These are phyloP conservation scores for Epinotia demarniana DNA, from an alignment of 2,888 invertebrate species.

Conservation along the genomic window DNA sequence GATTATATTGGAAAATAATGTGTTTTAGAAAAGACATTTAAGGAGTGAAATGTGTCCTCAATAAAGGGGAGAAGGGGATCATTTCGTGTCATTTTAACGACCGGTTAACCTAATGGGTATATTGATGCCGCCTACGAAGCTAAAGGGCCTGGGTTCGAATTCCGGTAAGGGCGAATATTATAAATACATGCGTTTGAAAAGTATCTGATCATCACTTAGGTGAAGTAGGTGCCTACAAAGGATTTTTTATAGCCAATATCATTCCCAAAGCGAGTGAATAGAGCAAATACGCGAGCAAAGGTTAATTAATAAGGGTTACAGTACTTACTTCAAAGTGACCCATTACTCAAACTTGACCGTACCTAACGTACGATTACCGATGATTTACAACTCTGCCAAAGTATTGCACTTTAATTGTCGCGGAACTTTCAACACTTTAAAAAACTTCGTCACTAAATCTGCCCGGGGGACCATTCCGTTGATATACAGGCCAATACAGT, in stretches of 20 bases:
- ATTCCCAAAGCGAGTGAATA: too few relatives aligned
- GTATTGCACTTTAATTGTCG: conserved; percentile 28
- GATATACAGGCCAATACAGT: conserved; percentile 69
- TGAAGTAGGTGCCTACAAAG: too few relatives aligned
- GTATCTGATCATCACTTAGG: too few relatives aligned
- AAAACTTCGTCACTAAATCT: conserved; percentile 44
- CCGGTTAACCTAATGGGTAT: too few relatives aligned
- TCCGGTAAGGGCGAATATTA: too few relatives aligned
- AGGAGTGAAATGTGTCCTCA: background rate
- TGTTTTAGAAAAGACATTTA: background rate
- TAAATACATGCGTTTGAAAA: too few relatives aligned
- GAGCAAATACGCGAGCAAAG: too few relatives aligned
- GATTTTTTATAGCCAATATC: too few relatives aligned
- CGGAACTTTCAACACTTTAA: conserved; percentile 39
- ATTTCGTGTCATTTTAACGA: too few relatives aligned
- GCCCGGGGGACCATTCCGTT: conserved; percentile 53
- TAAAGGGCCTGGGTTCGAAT: too few relatives aligned
- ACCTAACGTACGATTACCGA: background rate
- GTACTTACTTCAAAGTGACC: background rate
- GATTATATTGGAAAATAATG: background rate
- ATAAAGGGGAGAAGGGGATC: too few relatives aligned
- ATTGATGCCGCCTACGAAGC: too few relatives aligned
- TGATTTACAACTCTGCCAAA: background rate
- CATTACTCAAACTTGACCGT: background rate
- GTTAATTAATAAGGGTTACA: background rate